A percentile compares a stretch with the other conserved stretches of the same genome.
These are phyloP conservation scores for Beaufortia kweichowensis DNA, from an alignment of 2,113 vertebrate genomes.

Conservation along the genomic window DNA sequence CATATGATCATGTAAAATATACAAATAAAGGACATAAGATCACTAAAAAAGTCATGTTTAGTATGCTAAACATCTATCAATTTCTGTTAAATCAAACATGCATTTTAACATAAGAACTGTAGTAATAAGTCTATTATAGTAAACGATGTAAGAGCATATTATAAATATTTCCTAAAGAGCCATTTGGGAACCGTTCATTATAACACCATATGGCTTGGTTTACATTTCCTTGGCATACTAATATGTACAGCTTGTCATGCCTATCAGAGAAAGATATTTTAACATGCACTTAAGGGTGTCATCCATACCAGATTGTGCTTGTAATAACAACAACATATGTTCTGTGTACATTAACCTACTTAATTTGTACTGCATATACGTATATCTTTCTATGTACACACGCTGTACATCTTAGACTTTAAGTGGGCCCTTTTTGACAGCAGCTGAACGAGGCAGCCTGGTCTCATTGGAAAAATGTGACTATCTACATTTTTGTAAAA, in stretches of 20 bases:
- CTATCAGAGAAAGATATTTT: slow-evolving; percentile 79
- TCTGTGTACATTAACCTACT: slow-evolving; percentile 68
- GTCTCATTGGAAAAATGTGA: too few species aligned
- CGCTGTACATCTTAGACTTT: slow-evolving; percentile 68
- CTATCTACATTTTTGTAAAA: too few species aligned
- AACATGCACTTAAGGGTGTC: slow-evolving; percentile 86
- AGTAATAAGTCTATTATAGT: too few species aligned
- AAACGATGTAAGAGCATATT: slow-evolving; percentile 73
- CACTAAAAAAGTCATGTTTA: slow-evolving; percentile 87
- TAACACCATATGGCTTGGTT: slow-evolving; percentile 70
- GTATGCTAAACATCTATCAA: slow-evolving; percentile 74
- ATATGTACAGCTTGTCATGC: slow-evolving; percentile 90
- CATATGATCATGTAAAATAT: slow-evolving; percentile 34
- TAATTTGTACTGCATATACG: slow-evolving; percentile 65
- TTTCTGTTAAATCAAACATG: slow-evolving; percentile 84
- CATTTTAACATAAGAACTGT: slow-evolving; percentile 83
- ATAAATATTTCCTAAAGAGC: slow-evolving; percentile 64
- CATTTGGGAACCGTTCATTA: slow-evolving; percentile 60
- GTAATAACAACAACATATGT: slow-evolving; percentile 70
- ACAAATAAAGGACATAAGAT: slow-evolving; percentile 77
- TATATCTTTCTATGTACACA: slow-evolving; percentile 59
- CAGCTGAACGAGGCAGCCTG: slow-evolving; percentile 8
- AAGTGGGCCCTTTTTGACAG: slow-evolving; percentile 72
- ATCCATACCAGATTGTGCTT: slow-evolving; percentile 83
- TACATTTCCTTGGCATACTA: slow-evolving; percentile 65